A percentile compares a stretch with the other conserved stretches of the same genome.
These are phyloP conservation scores for Oenanthe melanoleuca DNA, from an alignment of 2,113 vertebrate species.

Conservation along the genomic window DNA sequence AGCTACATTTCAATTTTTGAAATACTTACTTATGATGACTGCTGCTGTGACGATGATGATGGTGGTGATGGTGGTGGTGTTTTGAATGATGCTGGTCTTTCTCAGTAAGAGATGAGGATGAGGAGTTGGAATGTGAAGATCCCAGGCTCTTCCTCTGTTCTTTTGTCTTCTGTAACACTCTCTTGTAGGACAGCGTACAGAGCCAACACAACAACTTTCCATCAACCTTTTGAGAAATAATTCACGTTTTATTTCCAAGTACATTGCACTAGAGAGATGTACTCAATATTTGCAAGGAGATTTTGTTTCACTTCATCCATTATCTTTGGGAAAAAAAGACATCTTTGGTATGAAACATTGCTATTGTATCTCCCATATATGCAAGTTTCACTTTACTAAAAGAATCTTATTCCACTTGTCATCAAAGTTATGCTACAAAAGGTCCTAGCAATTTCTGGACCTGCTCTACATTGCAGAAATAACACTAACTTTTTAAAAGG, in stretches of 20 bases:
- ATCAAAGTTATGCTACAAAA: not conserved
- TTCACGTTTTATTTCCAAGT: not conserved
- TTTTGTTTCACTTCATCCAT: not conserved
- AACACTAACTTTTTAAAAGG: not conserved
- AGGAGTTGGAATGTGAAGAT: constrained; percentile 92
- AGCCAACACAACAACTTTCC: constrained; percentile 98
- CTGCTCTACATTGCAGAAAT: not conserved
- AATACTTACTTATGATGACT: constrained; percentile 90
- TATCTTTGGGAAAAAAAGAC: not conserved
- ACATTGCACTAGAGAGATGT: not conserved
- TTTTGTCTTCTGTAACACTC: constrained; percentile 98
- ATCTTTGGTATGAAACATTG: not conserved
- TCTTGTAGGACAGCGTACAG: constrained; percentile 95
- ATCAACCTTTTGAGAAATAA: constrained; percentile 86
- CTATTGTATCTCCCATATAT: not conserved
- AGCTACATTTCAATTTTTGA: not conserved
- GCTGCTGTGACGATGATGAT: constrained; percentile 87
- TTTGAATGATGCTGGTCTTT: constrained; percentile 94
- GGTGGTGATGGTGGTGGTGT: constrained; percentile 89
- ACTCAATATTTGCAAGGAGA: not conserved
- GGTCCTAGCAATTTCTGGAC: not conserved
- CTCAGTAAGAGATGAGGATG: constrained; percentile 87
- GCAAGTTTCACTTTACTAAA: not conserved
- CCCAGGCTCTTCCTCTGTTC: constrained; percentile 95
- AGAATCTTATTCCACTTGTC: not conserved